Conservation (phyloP, 2,888 invertebrate species). For the Cephus spinipes region DNA sequence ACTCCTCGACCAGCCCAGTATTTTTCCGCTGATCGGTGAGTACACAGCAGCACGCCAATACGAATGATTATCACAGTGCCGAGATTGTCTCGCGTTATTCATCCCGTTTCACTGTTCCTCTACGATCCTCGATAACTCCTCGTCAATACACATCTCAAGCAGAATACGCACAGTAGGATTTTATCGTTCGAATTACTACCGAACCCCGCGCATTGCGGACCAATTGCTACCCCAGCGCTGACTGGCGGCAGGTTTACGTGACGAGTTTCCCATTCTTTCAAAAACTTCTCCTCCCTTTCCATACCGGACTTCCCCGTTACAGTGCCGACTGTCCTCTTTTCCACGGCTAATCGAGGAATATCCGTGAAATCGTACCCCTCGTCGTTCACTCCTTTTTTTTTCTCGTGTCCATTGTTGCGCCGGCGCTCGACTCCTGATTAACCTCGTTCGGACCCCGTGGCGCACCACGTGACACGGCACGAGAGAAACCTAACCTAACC, state of each 20-base stretch:
- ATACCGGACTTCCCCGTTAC: no score
- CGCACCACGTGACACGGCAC: slow-evolving; percentile 58
- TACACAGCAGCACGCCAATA: slow-evolving; percentile 19
- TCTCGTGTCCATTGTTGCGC: slow-evolving; percentile 47
- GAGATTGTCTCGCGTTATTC: no score
- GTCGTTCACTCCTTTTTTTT: no score
- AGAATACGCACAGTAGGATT: no score
- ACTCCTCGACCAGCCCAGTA: slow-evolving; percentile 81
- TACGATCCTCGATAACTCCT: no score
- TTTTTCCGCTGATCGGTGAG: slow-evolving; percentile 66
- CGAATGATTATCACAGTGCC: no score
- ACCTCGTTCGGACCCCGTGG: slow-evolving; percentile 62
- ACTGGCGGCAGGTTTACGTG: slow-evolving; percentile 35
- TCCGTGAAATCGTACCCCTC: no score
- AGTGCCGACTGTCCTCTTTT: no score
- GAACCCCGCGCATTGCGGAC: slow-evolving; percentile 24
- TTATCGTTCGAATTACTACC: background rate
- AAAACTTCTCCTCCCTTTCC: no score
- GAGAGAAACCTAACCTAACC: slow-evolving; percentile 54
- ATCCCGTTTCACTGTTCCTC: no score
- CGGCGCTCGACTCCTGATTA: slow-evolving; percentile 60
- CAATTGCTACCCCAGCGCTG: slow-evolving; percentile 46
- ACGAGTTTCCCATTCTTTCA: background rate
- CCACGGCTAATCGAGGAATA: no score
- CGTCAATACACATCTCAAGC: no score